Evolutionary conservation across 1,140 invertebrate genomes (phyloP).

Genomic region (Trinorchestia longiramus): DNA sequence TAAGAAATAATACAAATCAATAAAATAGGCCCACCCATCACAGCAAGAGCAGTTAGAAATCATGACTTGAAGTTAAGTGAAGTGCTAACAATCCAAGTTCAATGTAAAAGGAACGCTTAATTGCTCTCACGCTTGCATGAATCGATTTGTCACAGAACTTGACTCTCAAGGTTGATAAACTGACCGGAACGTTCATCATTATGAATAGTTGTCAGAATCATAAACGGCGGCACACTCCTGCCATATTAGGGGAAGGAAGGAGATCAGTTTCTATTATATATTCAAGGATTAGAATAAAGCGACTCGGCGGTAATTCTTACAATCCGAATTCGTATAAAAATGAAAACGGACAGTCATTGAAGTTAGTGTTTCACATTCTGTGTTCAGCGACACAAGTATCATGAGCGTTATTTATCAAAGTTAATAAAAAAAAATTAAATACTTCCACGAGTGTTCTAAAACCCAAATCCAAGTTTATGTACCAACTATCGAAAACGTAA

Average conservation of each 20-base stretch:
- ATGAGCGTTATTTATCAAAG: neutral
- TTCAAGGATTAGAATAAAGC: too few species aligned
- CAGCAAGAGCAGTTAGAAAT: neutral
- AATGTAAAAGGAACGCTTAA: neutral
- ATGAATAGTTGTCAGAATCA: neutral
- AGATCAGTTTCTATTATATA: constrained; percentile 8
- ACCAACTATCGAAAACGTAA: neutral
- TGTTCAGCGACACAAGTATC: neutral
- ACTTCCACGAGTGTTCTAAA: neutral
- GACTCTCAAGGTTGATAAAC: neutral
- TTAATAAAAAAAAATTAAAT: neutral
- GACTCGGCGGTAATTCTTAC: too few species aligned
- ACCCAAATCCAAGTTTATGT: neutral
- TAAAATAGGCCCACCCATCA: neutral
- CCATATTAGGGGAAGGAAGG: neutral
- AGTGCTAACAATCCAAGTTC: neutral
- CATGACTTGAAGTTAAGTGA: neutral
- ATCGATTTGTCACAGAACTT: neutral
- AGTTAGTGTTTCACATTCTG: neutral
- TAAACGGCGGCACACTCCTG: neutral
- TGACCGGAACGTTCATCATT: neutral
- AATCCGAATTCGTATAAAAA: neutral
- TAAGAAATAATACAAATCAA: too few species aligned
- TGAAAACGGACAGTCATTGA: neutral
- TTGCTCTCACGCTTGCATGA: too few species aligned